phyloP scores from a whole-genome alignment of 2,888 invertebrate species.

The Drosophila multiciliata region DNA sequence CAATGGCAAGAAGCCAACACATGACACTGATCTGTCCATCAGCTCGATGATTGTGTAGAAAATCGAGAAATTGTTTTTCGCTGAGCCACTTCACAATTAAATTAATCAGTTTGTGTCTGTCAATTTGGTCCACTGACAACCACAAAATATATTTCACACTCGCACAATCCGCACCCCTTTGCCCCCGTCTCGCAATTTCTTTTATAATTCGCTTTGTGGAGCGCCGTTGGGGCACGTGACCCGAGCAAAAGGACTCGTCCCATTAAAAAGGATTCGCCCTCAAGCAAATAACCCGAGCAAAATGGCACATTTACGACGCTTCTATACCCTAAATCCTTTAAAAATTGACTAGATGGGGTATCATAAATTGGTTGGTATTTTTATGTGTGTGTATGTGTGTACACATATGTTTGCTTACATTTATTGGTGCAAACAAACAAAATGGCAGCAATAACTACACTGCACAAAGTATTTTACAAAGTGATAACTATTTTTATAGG shows the following conservation, averaged over 20 bases:
- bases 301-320: conserved; percentile 29
- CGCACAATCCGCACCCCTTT: conserved; percentile 1
- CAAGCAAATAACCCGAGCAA: conserved; percentile 7
- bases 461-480: background rate
- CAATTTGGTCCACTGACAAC: conserved; percentile 40
- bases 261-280: conserved; percentile 1
- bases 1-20: background rate
- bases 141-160: conserved; percentile 34
- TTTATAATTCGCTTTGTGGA: conserved; percentile 34
- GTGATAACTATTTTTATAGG: background rate
- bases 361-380: background rate
- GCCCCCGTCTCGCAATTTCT: conserved; percentile 11
- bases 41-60: background rate
- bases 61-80: background rate
- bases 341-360: background rate
- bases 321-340: conserved; percentile 13
- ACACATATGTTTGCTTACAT: background rate
- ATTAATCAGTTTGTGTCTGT: conserved; percentile 31
- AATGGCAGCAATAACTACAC: background rate
- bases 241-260: conserved; percentile 20
- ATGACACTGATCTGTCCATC: conserved; percentile 1
- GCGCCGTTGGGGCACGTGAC: conserved; percentile 46
- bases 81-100: conserved; percentile 44
- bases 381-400: background rate
- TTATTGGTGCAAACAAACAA: background rate